Percentiles rank a stretch among this genome's conserved stretches.
phyloP scores from a whole-genome alignment of 2,797 vertebrate species.

The Coreius guichenoti region DNA sequence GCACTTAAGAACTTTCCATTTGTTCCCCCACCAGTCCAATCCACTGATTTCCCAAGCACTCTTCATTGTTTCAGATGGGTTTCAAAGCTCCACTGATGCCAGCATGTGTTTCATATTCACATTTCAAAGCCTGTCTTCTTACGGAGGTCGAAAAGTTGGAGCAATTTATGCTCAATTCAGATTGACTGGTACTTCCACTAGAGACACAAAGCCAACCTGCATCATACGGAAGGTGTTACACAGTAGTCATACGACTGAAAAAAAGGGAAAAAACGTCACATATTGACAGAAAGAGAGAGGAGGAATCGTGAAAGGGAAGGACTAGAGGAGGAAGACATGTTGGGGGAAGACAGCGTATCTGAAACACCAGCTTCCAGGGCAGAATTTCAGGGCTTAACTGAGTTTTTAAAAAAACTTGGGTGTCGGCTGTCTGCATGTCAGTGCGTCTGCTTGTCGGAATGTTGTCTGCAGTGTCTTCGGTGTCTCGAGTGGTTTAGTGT shows the following conservation, averaged over 20 bases:
- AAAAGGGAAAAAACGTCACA: slow-evolving; percentile 73
- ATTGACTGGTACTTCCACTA: slow-evolving; percentile 75
- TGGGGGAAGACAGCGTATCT: slow-evolving; percentile 57
- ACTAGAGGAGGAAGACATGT: slow-evolving; percentile 53
- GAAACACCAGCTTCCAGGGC: slow-evolving; percentile 21
- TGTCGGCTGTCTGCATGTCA: slow-evolving; percentile 80
- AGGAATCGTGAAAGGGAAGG: slow-evolving; percentile 32
- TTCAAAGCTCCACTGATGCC: slow-evolving; percentile 24
- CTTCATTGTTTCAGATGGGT: slow-evolving; percentile 13
- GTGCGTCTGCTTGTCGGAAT: slow-evolving; percentile 64
- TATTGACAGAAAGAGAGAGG: slow-evolving; percentile 64
- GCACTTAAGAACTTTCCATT: slow-evolving; percentile 31
- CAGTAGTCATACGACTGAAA: slow-evolving; percentile 83
- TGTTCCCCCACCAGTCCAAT: slow-evolving; percentile 35
- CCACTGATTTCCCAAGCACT: slow-evolving; percentile 23
- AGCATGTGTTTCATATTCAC: slow-evolving; percentile 11
- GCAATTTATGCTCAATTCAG: slow-evolving; percentile 60
- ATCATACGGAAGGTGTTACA: slow-evolving; percentile 93
- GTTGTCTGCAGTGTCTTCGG: slow-evolving; percentile 73
- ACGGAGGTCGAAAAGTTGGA: slow-evolving; percentile 36
- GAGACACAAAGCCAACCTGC: slow-evolving; percentile 97
- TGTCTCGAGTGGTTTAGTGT: slow-evolving; percentile 65
- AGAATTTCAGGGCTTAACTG: slow-evolving; percentile 14
- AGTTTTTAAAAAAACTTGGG: slow-evolving; percentile 31
- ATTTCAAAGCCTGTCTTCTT: slow-evolving; percentile 49